A percentile compares a stretch with the other conserved stretches of the same genome.
phyloP scores from a whole-genome alignment of 92 coral and sea anemone species.

The Micromussa lordhowensis region DNA sequence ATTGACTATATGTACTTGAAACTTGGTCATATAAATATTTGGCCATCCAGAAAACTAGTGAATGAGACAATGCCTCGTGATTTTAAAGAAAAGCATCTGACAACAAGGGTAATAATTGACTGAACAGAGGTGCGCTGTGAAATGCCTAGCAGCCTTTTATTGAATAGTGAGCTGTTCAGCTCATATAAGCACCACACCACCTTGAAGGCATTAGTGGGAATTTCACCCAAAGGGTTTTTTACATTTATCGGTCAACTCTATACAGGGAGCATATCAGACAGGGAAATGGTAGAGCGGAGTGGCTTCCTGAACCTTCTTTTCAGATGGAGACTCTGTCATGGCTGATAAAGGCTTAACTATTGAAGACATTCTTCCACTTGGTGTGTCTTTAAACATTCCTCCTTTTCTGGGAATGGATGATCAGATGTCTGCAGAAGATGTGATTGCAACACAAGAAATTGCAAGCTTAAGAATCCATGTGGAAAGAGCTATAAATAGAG shows the following conservation, averaged over 20 bases:
- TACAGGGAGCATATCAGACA: conserved; percentile 34
- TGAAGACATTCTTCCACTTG: conserved; percentile 56
- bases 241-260: conserved; percentile 25
- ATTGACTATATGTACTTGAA: too few species aligned
- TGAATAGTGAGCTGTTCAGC: conserved; percentile 34
- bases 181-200: conserved; percentile 41
- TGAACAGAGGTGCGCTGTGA: conserved; percentile 26
- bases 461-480: conserved; percentile 60
- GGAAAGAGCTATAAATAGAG: not conserved
- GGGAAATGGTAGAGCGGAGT: conserved; percentile 56
- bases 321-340: conserved; percentile 55
- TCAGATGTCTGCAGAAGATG: conserved; percentile 69
- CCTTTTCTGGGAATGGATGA: conserved; percentile 60
- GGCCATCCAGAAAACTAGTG: too few species aligned
- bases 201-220: conserved; percentile 30
- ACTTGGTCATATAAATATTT: too few species aligned
- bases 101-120: conserved; percentile 48
- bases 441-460: conserved; percentile 57
- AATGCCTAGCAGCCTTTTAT: conserved; percentile 28
- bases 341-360: conserved; percentile 52
- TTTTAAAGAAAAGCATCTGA: conserved; percentile 29
- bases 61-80: not conserved
- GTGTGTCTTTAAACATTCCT: conserved; percentile 59
- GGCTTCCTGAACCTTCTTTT: conserved; percentile 52
- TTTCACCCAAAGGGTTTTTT: conserved; percentile 31